These are phyloP conservation scores for Clusia tigrina DNA, from an alignment of 2,888 invertebrate species.

Conservation along the genomic window DNA sequence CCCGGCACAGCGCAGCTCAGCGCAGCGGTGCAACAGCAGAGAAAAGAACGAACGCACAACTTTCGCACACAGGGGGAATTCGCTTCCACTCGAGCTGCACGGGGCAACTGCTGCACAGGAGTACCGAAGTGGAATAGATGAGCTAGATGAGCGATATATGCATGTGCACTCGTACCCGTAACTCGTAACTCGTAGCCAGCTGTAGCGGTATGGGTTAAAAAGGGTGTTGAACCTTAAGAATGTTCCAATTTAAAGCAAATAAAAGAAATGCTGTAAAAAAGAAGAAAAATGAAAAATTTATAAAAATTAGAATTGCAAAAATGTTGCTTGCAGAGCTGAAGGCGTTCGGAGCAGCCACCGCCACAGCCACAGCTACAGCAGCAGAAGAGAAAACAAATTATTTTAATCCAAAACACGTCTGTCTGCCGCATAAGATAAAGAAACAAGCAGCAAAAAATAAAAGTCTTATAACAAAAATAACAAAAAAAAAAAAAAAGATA, in stretches of 20 bases:
- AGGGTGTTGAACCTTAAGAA: neutral
- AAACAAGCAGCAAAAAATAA: too few species aligned
- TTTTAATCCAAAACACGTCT: neutral
- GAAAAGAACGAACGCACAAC: too few species aligned
- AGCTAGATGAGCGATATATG: conserved; percentile 44
- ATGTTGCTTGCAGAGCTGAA: neutral
- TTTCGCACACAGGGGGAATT: neutral
- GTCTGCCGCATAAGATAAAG: too few species aligned
- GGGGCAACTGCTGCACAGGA: conserved; percentile 24
- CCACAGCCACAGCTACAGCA: too few species aligned
- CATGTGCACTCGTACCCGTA: conserved; percentile 49
- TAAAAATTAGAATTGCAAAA: neutral
- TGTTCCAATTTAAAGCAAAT: conserved; percentile 43
- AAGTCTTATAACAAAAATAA: too few species aligned
- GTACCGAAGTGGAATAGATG: neutral
- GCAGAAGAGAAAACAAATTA: neutral
- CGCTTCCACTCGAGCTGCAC: neutral
- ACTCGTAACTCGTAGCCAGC: conserved; percentile 40
- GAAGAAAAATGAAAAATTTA: neutral
- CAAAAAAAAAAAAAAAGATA: neutral
- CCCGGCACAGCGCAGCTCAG: too few species aligned
- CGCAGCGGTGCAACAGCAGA: too few species aligned
- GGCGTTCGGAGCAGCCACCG: too few species aligned
- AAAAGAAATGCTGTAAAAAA: too few species aligned
- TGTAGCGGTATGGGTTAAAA: neutral